Conservation (phyloP, 2,113 vertebrate species). For the Progne subis region DNA sequence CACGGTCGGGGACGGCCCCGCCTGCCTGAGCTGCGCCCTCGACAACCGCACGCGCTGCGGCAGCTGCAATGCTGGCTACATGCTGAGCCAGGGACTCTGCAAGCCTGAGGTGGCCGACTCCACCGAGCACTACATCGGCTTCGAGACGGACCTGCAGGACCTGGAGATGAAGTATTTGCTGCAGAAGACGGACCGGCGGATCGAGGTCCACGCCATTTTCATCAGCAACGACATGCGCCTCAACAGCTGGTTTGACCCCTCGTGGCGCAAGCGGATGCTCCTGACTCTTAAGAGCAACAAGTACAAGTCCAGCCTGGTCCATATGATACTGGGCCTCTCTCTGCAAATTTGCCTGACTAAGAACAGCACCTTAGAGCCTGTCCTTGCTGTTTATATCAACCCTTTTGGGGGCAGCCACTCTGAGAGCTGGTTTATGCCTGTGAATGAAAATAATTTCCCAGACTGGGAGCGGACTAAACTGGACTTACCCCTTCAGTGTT, state of each 20-base stretch:
- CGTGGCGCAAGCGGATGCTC: conserved; percentile 95
- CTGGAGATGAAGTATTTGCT: conserved; percentile 90
- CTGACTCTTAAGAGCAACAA: conserved; percentile 98
- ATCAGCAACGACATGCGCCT: conserved; percentile 99
- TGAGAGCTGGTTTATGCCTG: conserved; percentile 96
- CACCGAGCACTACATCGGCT: conserved; percentile 94
- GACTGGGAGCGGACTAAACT: conserved; percentile 93
- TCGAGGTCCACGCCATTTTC: conserved; percentile 96
- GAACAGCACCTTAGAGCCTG: conserved; percentile 96
- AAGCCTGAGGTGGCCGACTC: conserved; percentile 93
- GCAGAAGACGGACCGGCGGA: conserved; percentile 88
- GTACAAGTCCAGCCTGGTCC: conserved; percentile 95
- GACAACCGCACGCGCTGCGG: conserved; percentile 96
- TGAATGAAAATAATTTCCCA: conserved; percentile 89
- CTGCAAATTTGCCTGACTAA: conserved; percentile 96
- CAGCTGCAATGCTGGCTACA: conserved; percentile 88
- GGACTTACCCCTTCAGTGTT: conserved; percentile 93
- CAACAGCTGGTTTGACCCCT: conserved; percentile 98
- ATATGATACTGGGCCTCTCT: conserved; percentile 94
- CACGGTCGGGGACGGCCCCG: conserved; percentile 81
- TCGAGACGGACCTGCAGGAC: conserved; percentile 95
- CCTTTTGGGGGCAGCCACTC: conserved; percentile 98
- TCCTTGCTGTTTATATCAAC: conserved; percentile 92
- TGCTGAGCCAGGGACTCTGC: conserved; percentile 88
- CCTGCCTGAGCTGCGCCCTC: conserved; percentile 82